A percentile compares a stretch with the other conserved stretches of the same genome.
Evolutionary conservation across 2,888 invertebrate genomes (phyloP).

Genomic region (Tholera decimalis): DNA sequence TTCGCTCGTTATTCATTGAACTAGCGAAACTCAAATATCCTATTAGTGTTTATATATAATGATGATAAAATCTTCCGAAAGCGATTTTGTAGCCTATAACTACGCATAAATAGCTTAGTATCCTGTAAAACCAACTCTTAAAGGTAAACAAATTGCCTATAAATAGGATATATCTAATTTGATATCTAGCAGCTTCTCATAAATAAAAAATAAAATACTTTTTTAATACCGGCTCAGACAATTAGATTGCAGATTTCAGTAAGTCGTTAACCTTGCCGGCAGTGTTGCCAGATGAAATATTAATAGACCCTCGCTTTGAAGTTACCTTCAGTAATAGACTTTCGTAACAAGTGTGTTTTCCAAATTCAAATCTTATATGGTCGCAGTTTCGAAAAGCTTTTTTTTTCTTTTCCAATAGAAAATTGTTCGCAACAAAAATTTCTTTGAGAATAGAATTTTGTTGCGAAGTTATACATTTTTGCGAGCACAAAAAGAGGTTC

Average conservation of each 20-base stretch:
- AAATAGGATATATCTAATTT: constrained; percentile 20
- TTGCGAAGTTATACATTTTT: constrained; percentile 38
- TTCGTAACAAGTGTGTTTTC: constrained; percentile 66
- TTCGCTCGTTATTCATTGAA: too few species aligned
- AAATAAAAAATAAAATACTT: constrained; percentile 43
- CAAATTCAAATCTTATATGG: constrained; percentile 61
- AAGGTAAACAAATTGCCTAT: neutral
- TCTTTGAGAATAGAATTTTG: constrained; percentile 31
- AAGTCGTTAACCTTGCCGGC: constrained; percentile 65
- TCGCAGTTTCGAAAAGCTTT: constrained; percentile 33
- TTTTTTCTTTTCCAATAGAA: constrained; percentile 33
- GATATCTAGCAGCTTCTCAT: neutral
- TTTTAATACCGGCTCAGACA: constrained; percentile 45
- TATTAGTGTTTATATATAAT: too few species aligned
- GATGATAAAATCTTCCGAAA: too few species aligned
- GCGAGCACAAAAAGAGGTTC: constrained; percentile 21
- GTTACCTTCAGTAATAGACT: constrained; percentile 64
- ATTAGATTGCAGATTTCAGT: constrained; percentile 63
- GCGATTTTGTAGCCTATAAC: too few species aligned
- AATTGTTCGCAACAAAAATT: constrained; percentile 26
- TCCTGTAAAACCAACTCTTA: neutral
- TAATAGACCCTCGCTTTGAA: constrained; percentile 70
- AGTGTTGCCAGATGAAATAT: constrained; percentile 70
- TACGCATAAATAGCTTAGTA: too few species aligned
- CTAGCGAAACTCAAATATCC: too few species aligned